phyloP scores from a whole-genome alignment of 64 coral and sea anemone genomes.

The Anthopleura sola region DNA sequence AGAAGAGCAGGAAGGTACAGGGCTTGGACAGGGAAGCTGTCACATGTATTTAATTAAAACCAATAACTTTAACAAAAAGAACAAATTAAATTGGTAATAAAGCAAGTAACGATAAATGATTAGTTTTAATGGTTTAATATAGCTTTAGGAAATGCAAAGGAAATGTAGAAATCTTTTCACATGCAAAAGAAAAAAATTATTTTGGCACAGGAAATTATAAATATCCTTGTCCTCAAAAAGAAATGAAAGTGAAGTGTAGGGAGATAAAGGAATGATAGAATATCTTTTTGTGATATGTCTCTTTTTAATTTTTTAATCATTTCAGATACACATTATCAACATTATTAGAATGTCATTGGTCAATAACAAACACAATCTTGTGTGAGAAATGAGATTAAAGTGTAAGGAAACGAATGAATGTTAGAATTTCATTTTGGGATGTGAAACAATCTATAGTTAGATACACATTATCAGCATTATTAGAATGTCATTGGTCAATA shows the following conservation, averaged over 20 bases:
- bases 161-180: neutral
- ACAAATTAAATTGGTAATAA: neutral
- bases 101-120: neutral
- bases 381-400: too few species aligned
- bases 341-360: neutral
- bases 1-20: neutral
- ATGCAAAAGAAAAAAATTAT: neutral
- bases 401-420: too few species aligned
- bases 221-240: neutral
- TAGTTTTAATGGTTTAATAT: neutral
- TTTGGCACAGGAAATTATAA: neutral
- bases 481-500: neutral
- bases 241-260: neutral
- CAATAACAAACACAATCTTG: too few species aligned
- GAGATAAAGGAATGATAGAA: neutral
- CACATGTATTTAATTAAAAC: neutral
- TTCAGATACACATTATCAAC: neutral
- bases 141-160: neutral
- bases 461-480: neutral
- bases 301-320: neutral
- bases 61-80: constrained; percentile 5
- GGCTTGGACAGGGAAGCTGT: neutral
- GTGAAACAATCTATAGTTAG: too few species aligned
- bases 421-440: too few species aligned
- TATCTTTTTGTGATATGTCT: neutral